Percentiles rank a stretch among this genome's conserved stretches.
These are phyloP conservation scores for Enteromius thamalakanensis DNA, from an alignment of 2,797 vertebrate species.

Conservation along the genomic window DNA sequence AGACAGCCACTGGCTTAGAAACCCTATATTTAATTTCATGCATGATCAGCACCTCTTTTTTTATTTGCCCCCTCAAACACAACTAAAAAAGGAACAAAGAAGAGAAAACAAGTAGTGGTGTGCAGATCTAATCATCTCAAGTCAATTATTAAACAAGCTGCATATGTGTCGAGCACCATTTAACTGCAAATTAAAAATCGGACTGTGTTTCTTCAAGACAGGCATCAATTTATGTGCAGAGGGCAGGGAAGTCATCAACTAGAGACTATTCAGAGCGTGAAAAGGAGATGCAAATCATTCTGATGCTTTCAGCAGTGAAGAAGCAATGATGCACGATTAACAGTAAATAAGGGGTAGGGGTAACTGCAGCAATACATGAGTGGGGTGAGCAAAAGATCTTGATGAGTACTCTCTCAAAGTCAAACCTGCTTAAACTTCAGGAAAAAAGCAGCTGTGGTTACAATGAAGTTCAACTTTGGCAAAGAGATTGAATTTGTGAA, in stretches of 20 bases:
- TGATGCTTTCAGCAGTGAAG: constrained; percentile 65
- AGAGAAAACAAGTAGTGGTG: constrained; percentile 67
- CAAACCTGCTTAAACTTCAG: neutral
- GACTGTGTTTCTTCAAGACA: constrained; percentile 69
- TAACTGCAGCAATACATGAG: neutral
- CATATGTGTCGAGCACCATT: constrained; percentile 74
- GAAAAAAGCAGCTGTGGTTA: neutral
- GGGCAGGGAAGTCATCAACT: constrained; percentile 77
- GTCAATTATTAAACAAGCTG: constrained; percentile 78
- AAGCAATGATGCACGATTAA: constrained; percentile 71
- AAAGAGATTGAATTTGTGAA: constrained; percentile 34
- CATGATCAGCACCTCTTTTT: constrained; percentile 64
- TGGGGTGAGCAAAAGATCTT: neutral
- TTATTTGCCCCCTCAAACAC: constrained; percentile 62
- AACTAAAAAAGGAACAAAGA: constrained; percentile 25
- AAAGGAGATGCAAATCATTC: constrained; percentile 77
- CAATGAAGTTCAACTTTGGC: neutral
- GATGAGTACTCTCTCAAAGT: neutral
- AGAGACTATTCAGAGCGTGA: constrained; percentile 82
- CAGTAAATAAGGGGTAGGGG: constrained; percentile 28
- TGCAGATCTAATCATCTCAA: constrained; percentile 78
- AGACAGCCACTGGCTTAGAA: constrained; percentile 58
- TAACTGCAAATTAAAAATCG: constrained; percentile 81
- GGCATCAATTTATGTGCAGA: constrained; percentile 68
- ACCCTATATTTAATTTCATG: constrained; percentile 62